Conservation (phyloP, 2,888 invertebrate species). For the Polymixis flavicincta region DNA sequence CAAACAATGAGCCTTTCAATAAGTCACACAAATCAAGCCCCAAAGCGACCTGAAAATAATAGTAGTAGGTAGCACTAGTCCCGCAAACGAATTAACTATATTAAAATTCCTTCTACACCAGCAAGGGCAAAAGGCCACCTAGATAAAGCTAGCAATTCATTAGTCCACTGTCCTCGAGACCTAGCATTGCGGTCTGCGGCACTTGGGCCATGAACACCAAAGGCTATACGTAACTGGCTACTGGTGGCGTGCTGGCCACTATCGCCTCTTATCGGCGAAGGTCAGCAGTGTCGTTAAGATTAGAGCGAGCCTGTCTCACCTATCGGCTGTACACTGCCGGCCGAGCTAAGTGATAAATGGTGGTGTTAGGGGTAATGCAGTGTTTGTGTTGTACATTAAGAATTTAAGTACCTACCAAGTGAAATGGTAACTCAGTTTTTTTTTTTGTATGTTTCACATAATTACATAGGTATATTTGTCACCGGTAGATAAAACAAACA, state of each 20-base stretch:
- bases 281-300: constrained; percentile 68
- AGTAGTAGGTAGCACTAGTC: background rate
- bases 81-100: constrained; percentile 21
- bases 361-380: constrained; percentile 11
- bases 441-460: too few species aligned
- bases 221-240: constrained; percentile 40
- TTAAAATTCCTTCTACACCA: constrained; percentile 34
- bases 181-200: constrained; percentile 43
- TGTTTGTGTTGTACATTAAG: constrained; percentile 12
- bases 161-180: constrained; percentile 53
- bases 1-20: too few species aligned
- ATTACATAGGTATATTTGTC: too few species aligned
- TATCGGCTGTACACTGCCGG: constrained; percentile 53
- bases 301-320: constrained; percentile 55
- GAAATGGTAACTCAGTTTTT: background rate
- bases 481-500: too few species aligned
- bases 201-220: constrained; percentile 50
- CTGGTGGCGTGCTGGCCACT: constrained; percentile 57
- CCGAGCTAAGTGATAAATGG: constrained; percentile 44
- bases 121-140: constrained; percentile 52
- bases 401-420: background rate
- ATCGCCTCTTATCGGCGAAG: constrained; percentile 67
- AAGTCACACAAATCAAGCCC: background rate
- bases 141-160: constrained; percentile 51
- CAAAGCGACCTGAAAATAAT: background rate